Evolutionary conservation across 1,140 invertebrate species (phyloP).

Genomic region (Procambarus virginalis): DNA sequence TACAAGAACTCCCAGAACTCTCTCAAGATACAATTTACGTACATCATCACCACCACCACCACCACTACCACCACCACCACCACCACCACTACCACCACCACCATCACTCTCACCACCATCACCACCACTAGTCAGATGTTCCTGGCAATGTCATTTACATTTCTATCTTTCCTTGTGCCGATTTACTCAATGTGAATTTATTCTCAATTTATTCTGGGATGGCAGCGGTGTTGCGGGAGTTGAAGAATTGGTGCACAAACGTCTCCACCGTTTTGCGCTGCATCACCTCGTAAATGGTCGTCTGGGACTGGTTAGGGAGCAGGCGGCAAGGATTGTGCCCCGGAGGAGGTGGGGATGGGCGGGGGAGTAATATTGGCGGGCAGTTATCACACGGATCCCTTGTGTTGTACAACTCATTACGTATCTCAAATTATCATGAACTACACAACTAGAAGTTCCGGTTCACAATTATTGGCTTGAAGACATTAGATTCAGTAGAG

Average conservation of each 20-base stretch:
- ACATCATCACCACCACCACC: background rate
- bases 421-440: too few species aligned
- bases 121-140: background rate
- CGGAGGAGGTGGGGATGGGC: background rate
- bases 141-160: background rate
- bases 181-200: background rate
- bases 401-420: too few species aligned
- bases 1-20: too few species aligned
- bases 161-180: background rate
- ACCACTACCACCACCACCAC: background rate
- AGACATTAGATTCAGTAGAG: too few species aligned
- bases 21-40: too few species aligned
- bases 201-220: constrained; percentile 1
- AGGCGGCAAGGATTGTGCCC: background rate
- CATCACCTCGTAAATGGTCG: background rate
- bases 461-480: too few species aligned
- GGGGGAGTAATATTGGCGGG: background rate
- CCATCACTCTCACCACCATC: background rate
- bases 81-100: background rate
- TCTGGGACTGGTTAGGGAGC: background rate
- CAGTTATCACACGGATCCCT: background rate
- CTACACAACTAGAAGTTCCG: too few species aligned
- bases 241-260: too few species aligned
- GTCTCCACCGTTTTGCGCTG: too few species aligned
- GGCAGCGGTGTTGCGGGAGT: background rate